Conservation (phyloP, 2,888 invertebrate species). For the Priocnemis perturbator region DNA sequence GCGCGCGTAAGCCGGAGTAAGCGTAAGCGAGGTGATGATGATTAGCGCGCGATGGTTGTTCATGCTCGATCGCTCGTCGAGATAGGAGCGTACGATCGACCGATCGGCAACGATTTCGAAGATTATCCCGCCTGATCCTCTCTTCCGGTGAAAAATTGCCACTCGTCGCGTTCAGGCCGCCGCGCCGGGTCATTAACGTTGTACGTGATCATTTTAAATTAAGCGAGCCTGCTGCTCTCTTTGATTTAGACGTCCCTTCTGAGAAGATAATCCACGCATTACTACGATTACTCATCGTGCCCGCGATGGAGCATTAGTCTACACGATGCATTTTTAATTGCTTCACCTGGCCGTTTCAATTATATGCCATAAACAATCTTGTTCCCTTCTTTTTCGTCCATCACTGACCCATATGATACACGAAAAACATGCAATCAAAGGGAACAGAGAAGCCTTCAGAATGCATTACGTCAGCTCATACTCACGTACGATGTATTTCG, state of each 20-base stretch:
- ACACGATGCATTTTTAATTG: too few relatives aligned
- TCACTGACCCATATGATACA: too few relatives aligned
- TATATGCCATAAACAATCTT: too few relatives aligned
- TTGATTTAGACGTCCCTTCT: constrained; percentile 26
- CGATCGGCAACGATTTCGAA: constrained; percentile 12
- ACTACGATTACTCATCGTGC: too few relatives aligned
- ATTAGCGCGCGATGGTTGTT: not conserved
- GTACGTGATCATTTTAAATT: constrained; percentile 16
- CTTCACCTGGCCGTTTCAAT: too few relatives aligned
- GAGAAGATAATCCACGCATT: constrained; percentile 19
- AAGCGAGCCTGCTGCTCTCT: constrained; percentile 18
- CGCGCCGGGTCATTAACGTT: constrained; percentile 25
- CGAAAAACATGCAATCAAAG: too few relatives aligned
- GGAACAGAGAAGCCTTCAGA: too few relatives aligned
- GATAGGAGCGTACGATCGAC: not conserved
- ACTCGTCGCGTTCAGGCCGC: constrained; percentile 2
- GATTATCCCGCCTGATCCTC: not conserved
- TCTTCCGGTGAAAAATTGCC: constrained; percentile 27
- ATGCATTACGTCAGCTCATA: too few relatives aligned
- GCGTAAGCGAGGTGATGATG: not conserved
- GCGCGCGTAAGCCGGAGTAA: not conserved
- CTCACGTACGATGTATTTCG: too few relatives aligned
- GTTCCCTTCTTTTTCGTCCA: too few relatives aligned
- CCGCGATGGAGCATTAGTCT: too few relatives aligned
- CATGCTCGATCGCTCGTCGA: not conserved